Evolutionary conservation across 2,888 invertebrate species (phyloP).

Genomic region (Noctua janthina): DNA sequence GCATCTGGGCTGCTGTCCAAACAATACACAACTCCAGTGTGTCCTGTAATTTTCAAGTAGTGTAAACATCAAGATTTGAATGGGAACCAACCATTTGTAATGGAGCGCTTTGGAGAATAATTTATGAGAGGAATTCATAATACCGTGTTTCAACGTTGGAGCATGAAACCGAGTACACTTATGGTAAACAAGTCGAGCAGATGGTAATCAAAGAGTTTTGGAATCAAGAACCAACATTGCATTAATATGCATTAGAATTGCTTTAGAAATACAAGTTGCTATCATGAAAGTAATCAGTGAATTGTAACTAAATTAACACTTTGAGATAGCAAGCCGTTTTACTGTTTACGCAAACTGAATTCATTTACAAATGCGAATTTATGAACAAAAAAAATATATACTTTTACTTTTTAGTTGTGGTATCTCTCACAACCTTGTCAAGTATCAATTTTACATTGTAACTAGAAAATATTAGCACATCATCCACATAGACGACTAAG

Average conservation of each 20-base stretch:
- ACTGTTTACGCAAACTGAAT: neutral
- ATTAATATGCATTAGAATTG: conserved; percentile 51
- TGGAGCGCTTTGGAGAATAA: conserved; percentile 44
- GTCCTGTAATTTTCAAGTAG: conserved; percentile 70
- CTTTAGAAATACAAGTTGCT: conserved; percentile 22
- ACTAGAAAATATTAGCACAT: too few species aligned
- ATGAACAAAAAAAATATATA: neutral
- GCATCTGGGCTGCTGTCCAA: conserved; percentile 79
- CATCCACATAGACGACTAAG: too few species aligned
- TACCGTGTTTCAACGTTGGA: conserved; percentile 40
- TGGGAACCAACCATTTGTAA: conserved; percentile 50
- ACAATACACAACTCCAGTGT: conserved; percentile 75
- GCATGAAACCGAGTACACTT: conserved; percentile 43
- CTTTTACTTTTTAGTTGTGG: too few species aligned
- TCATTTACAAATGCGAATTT: neutral
- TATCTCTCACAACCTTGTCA: too few species aligned
- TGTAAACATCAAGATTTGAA: conserved; percentile 57
- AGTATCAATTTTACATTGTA: too few species aligned
- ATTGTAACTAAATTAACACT: conserved; percentile 19
- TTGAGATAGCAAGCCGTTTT: conserved; percentile 3
- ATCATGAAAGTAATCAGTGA: conserved; percentile 20
- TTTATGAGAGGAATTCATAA: conserved; percentile 57
- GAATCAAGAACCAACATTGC: conserved; percentile 41
- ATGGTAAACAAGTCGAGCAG: conserved; percentile 48
- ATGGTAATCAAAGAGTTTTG: conserved; percentile 48